Evolutionary conservation across 2,797 vertebrate genomes (phyloP).

Genomic region (Pogonophryne albipinna): DNA sequence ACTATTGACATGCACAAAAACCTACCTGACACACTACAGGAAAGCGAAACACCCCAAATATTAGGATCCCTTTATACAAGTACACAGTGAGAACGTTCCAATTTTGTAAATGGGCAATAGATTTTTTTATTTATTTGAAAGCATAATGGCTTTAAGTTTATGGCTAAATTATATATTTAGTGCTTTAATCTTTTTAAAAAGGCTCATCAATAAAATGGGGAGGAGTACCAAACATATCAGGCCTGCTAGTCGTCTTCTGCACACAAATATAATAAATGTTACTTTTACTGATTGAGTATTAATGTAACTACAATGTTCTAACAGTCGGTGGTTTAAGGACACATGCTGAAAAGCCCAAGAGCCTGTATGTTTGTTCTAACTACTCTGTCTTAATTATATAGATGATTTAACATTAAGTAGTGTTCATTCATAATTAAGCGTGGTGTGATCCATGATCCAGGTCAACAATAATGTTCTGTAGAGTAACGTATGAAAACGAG

Average conservation of each 20-base stretch:
- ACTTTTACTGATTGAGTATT: no score
- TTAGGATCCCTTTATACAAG: neutral
- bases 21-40: no score
- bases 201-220: constrained; percentile 42
- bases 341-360: no score
- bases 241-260: constrained; percentile 20
- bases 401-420: neutral
- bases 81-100: neutral
- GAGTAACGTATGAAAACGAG: neutral
- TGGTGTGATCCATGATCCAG: neutral
- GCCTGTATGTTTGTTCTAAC: neutral
- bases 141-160: neutral
- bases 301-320: neutral
- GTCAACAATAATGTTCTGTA: neutral
- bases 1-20: no score
- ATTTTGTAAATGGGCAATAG: neutral
- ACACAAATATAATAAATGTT: neutral
- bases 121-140: neutral
- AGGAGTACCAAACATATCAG: neutral
- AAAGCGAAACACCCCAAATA: neutral
- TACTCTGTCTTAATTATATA: neutral
- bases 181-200: constrained; percentile 26
- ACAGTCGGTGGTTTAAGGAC: neutral
- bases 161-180: constrained; percentile 21
- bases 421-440: neutral